Conservation (phyloP, 2,888 invertebrate genomes). For the Halictus quadricinctus region DNA sequence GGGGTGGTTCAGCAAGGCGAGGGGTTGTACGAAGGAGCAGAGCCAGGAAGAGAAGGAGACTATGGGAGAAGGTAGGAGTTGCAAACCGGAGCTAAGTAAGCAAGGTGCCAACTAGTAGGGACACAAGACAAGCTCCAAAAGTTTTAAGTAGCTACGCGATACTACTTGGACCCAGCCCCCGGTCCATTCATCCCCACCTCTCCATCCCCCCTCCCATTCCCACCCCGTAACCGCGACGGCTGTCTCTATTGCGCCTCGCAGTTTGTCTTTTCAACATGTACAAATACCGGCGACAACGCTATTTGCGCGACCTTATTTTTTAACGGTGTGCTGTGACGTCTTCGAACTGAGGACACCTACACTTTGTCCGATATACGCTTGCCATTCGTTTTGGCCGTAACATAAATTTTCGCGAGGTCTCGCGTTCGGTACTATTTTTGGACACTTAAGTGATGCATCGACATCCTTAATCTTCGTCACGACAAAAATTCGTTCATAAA, state of each 20-base stretch:
- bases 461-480: too few relatives aligned
- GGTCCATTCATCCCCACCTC: constrained; percentile 23
- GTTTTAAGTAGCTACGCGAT: constrained; percentile 68
- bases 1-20: not conserved
- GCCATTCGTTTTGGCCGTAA: too few relatives aligned
- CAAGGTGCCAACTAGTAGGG: constrained; percentile 70
- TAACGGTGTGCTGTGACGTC: not conserved
- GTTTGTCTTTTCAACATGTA: constrained; percentile 61
- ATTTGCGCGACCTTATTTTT: constrained; percentile 19
- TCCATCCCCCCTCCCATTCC: not conserved
- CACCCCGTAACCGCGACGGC: constrained; percentile 27
- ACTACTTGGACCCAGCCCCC: constrained; percentile 48
- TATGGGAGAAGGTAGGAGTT: constrained; percentile 60
- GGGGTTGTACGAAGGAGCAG: constrained; percentile 12
- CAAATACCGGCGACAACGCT: constrained; percentile 9
- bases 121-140: constrained; percentile 69
- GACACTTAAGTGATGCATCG: too few relatives aligned
- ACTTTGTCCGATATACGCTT: not conserved
- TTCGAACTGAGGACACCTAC: not conserved
- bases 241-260: constrained; percentile 51
- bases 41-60: constrained; percentile 45
- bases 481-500: too few relatives aligned
- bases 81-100: constrained; percentile 70
- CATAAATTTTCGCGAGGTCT: not conserved
- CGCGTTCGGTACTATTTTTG: not conserved